Base-by-base conservation (phyloP, 2,797 vertebrate genomes). In the Rousettus madagascariensis region DNA sequence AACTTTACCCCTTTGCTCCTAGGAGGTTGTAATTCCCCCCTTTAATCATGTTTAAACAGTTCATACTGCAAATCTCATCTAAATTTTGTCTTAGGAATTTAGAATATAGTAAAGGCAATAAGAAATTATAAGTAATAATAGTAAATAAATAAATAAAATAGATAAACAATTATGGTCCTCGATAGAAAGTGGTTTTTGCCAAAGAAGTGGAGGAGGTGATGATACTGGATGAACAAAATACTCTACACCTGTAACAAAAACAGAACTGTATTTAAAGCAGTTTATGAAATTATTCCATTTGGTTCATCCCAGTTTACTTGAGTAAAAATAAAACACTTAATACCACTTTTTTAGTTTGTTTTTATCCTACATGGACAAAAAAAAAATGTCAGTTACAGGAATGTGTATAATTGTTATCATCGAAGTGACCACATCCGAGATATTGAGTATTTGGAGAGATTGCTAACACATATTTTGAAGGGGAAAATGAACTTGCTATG, bases 181-280 rank as follows among this genome's bases (percentile, higher is more conserved):
- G 63, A 51, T 80, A 92, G 82, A 92, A 92, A 51, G 43, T 63
- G 55, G 71, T 55, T 91, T 86, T 97, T 96, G n/a, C 33, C 46
- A 26, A 53, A 95, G 68, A 77, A 9, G 28, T 57, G 78, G 75
- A 87, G 51, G 26, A 79, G 6, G 28, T 90, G 15, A 61, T 80
- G 55, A 84, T 75, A 71, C 16, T 88, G 30, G 51, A 80, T 93
- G 43, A 85, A 74, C 46, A 4, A 86, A 30, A 51, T 85, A 78
- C 28, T 69, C 33, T 89, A 38, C 22, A 59, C 82, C 38, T 86
- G 1, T 94, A 80, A 78, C 72, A 94, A 69, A 85, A 83, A 59
- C 51, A 83, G 10, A 92, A 82, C 94, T 87, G 22, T 87, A 68
- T 94, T 69, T 95, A 92, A 95, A 96, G 30, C 6, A 55, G 3